Conservation (phyloP, 2,797 vertebrate genomes). For the Brachyalestes nurse region DNA sequence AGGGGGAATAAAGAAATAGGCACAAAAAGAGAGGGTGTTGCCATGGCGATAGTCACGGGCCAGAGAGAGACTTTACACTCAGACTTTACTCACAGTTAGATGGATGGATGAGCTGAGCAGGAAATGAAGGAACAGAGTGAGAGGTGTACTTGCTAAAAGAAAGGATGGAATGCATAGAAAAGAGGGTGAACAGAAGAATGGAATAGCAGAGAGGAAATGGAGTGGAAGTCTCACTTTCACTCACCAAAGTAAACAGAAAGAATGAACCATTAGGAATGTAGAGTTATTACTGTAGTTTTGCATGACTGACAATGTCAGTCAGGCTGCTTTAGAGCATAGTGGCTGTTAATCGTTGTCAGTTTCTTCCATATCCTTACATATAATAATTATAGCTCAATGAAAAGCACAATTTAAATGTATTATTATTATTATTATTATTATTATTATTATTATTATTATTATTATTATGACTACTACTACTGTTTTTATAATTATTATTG, state of each 20-base stretch:
- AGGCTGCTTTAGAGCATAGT: too few species aligned
- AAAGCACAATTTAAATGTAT: too few species aligned
- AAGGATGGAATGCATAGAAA: background rate
- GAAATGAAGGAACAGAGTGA: background rate
- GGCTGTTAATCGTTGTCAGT: too few species aligned
- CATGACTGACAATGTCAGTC: too few species aligned
- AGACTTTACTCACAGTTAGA: background rate
- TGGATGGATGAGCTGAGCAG: background rate
- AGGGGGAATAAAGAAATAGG: conserved; percentile 7
- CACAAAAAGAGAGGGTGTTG: conserved; percentile 1
- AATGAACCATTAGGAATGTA: background rate
- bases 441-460: too few species aligned
- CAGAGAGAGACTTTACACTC: conserved; percentile 4
- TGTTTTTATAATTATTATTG: too few species aligned
- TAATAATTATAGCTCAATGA: too few species aligned
- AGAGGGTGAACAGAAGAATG: background rate
- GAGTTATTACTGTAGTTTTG: background rate
- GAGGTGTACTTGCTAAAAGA: background rate
- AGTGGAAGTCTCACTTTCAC: background rate
- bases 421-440: too few species aligned
- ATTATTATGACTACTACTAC: too few species aligned
- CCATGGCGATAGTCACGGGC: conserved; percentile 23
- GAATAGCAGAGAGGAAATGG: background rate
- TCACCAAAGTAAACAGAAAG: background rate
- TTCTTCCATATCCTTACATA: too few species aligned